These are phyloP conservation scores for Ambastaia sidthimunki DNA, from an alignment of 2,797 vertebrate species.

Conservation along the genomic window DNA sequence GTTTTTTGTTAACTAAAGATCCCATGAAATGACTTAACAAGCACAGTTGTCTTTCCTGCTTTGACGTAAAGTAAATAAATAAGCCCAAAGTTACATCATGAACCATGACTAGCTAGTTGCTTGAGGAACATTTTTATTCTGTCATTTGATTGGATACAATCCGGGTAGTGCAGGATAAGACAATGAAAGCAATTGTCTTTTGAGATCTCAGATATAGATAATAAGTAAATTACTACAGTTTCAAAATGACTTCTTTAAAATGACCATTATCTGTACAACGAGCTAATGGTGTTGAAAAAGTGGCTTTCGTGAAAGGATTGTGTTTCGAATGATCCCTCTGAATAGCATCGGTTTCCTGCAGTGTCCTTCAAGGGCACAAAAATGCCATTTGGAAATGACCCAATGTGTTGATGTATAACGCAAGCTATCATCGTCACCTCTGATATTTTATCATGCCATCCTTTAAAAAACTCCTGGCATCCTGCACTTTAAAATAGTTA, in stretches of 20 bases:
- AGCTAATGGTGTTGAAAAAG: not conserved
- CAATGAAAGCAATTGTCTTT: not conserved
- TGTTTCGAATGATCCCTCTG: not conserved
- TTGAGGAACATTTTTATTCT: too few species aligned
- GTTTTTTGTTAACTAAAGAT: not conserved
- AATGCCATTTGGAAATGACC: not conserved
- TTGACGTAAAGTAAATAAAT: too few species aligned
- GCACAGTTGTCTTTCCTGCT: too few species aligned
- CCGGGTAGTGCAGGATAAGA: too few species aligned
- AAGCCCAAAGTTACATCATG: too few species aligned
- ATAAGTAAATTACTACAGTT: not conserved
- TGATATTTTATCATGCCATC: slow-evolving; percentile 40
- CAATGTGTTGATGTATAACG: slow-evolving; percentile 4
- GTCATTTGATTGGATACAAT: too few species aligned
- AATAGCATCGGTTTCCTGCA: not conserved
- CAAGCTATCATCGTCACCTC: not conserved
- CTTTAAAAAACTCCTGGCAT: slow-evolving; percentile 26
- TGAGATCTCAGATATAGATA: not conserved
- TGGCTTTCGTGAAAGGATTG: not conserved
- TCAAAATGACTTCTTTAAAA: not conserved
- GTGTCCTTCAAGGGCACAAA: not conserved
- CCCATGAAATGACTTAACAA: not conserved
- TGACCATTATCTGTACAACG: not conserved
- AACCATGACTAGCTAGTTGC: too few species aligned
- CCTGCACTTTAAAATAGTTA: slow-evolving; percentile 25